Conservation (phyloP, 2,797 vertebrate genomes). For the Syncerus caffer region DNA sequence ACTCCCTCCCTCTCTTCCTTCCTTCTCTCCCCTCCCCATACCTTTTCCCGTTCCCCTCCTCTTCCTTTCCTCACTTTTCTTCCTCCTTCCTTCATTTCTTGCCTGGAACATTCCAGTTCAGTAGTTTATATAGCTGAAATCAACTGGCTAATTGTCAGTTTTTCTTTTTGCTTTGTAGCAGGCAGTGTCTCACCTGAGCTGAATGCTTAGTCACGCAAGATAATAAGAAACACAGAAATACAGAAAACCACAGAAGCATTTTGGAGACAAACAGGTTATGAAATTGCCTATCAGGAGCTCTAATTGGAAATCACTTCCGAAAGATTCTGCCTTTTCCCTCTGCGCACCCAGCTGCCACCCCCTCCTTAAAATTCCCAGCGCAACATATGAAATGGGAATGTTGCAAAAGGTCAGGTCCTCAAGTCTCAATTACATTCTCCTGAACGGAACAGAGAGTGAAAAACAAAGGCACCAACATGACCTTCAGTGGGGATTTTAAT, state of each 20-base stretch:
- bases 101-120: neutral
- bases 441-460: neutral
- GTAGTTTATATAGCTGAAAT: neutral
- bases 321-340: neutral
- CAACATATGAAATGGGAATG: neutral
- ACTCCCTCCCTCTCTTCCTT: neutral
- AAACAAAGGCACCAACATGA: neutral
- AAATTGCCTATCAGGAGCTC: conserved; percentile 36
- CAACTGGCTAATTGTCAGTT: conserved; percentile 20
- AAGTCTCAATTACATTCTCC: conserved; percentile 19
- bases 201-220: conserved; percentile 37
- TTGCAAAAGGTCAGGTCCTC: neutral
- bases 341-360: neutral
- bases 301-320: conserved; percentile 44
- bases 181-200: conserved; percentile 32
- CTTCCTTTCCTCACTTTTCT: too few species aligned
- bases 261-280: conserved; percentile 33
- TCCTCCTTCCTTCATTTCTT: neutral
- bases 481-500: neutral
- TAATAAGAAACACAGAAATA: conserved; percentile 50
- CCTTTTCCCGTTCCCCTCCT: neutral
- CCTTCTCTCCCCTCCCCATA: neutral
- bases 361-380: neutral
- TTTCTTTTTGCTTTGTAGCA: neutral
- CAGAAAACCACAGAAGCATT: conserved; percentile 31